These are phyloP conservation scores for Protosalanx chinensis DNA, from an alignment of 2,797 vertebrate genomes.

Conservation along the genomic window DNA sequence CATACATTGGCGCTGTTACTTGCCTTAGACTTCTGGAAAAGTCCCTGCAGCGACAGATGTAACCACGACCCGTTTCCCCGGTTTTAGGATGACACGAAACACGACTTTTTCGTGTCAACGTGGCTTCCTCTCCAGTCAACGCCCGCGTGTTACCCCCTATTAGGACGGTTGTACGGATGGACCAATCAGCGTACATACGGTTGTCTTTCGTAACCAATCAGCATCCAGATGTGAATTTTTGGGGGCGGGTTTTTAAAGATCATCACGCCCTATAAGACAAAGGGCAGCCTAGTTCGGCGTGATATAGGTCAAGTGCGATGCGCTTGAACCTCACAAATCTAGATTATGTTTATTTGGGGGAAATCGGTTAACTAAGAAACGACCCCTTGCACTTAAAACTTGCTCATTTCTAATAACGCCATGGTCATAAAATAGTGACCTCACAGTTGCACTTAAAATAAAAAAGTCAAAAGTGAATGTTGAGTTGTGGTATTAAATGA, in stretches of 20 bases:
- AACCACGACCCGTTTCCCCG: constrained; percentile 6
- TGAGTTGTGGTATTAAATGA: too few species aligned
- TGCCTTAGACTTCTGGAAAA: neutral
- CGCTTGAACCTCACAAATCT: too few species aligned
- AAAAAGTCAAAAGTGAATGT: neutral
- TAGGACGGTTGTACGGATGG: neutral
- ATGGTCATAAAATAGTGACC: neutral
- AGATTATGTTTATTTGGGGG: constrained; percentile 24
- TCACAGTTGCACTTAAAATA: neutral
- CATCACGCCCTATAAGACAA: constrained; percentile 50
- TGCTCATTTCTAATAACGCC: neutral
- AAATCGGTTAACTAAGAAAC: neutral
- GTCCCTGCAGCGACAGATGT: neutral
- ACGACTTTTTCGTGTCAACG: constrained; percentile 63
- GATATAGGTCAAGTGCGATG: constrained; percentile 44
- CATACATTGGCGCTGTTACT: neutral
- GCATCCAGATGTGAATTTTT: rapidly evolving
- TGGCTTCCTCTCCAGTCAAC: constrained; percentile 57
- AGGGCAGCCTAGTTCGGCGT: too few species aligned
- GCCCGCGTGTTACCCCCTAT: neutral
- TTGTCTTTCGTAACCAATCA: constrained; percentile 47
- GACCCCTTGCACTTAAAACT: neutral
- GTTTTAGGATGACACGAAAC: neutral
- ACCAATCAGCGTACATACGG: constrained; percentile 54
- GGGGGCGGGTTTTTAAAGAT: constrained; percentile 38